phyloP scores from a whole-genome alignment of 2,113 vertebrate species.

The Caranx ignobilis region DNA sequence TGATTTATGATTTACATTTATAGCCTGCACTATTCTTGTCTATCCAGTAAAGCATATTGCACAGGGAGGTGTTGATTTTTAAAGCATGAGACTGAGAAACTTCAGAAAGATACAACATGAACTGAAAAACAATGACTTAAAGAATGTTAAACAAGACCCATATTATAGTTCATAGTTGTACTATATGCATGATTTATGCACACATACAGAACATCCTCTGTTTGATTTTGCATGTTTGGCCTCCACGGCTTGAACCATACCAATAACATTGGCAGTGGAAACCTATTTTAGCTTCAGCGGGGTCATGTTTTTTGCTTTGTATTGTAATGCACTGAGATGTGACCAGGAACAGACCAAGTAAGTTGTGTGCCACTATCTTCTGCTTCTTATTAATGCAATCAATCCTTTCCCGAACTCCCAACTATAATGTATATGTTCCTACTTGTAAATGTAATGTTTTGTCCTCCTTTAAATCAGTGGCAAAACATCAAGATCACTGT shows the following conservation, averaged over 20 bases:
- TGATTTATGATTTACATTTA: slow-evolving; percentile 21
- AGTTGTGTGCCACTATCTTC: not conserved
- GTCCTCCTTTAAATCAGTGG: slow-evolving; percentile 1
- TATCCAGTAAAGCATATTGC: not conserved
- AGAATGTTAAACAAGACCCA: not conserved
- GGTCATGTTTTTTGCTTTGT: not conserved
- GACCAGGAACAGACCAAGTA: not conserved
- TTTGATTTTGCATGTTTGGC: slow-evolving; percentile 40
- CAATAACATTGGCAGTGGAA: not conserved
- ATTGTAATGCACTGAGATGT: slow-evolving; percentile 3
- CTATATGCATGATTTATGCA: not conserved
- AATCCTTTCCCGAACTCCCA: not conserved
- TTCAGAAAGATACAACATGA: too few species aligned
- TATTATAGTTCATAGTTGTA: not conserved
- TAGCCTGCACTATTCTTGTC: slow-evolving; percentile 5
- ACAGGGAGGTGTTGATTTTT: slow-evolving; percentile 3
- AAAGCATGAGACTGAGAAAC: slow-evolving; percentile 22
- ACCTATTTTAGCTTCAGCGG: not conserved
- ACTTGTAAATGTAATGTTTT: not conserved
- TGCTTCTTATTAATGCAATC: not conserved
- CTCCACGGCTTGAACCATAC: not conserved
- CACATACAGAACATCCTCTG: not conserved
- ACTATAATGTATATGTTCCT: not conserved
- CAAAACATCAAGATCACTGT: not conserved
- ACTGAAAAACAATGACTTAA: not conserved